These are phyloP conservation scores for Phrynocephalus guinanensis DNA, from an alignment of 2,797 vertebrate species.

Conservation along the genomic window DNA sequence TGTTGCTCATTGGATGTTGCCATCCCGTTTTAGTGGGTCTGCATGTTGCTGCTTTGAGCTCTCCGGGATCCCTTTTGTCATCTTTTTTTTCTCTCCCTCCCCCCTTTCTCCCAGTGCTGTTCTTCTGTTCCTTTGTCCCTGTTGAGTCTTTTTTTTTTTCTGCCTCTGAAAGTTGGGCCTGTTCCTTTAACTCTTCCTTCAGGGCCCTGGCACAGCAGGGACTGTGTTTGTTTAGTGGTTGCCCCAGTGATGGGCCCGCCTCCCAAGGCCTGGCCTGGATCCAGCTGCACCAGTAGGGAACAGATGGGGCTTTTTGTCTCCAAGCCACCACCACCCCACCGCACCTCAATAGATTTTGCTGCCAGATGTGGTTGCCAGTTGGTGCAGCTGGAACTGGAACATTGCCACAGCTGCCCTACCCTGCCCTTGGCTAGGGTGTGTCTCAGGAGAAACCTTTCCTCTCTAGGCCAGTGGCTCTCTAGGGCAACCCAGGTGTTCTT, in stretches of 20 bases:
- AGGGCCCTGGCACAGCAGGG: background rate
- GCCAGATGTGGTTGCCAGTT: background rate
- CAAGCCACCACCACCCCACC: background rate
- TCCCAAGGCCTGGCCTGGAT: no score
- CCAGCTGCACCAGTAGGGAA: background rate
- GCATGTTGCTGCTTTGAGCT: background rate
- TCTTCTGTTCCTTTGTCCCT: no score
- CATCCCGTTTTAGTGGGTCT: background rate
- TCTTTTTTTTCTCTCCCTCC: no score
- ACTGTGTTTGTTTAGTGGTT: slow-evolving; percentile 23
- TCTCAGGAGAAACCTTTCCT: background rate
- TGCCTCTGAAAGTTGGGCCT: background rate
- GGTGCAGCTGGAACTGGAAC: slow-evolving; percentile 6
- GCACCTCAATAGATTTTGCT: slow-evolving; percentile 20
- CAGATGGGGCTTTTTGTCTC: slow-evolving; percentile 11
- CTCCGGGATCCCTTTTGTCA: background rate
- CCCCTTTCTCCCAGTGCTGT: no score
- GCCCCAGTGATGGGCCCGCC: background rate
- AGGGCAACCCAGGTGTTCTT: no score
- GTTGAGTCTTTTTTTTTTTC: no score
- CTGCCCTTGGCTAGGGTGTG: background rate
- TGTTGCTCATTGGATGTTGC: background rate
- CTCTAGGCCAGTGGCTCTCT: no score
- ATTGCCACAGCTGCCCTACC: background rate
- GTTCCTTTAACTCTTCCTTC: slow-evolving; percentile 16